Base-by-base conservation (phyloP, 2,888 invertebrate species). In the Phaonia tiefii region DNA sequence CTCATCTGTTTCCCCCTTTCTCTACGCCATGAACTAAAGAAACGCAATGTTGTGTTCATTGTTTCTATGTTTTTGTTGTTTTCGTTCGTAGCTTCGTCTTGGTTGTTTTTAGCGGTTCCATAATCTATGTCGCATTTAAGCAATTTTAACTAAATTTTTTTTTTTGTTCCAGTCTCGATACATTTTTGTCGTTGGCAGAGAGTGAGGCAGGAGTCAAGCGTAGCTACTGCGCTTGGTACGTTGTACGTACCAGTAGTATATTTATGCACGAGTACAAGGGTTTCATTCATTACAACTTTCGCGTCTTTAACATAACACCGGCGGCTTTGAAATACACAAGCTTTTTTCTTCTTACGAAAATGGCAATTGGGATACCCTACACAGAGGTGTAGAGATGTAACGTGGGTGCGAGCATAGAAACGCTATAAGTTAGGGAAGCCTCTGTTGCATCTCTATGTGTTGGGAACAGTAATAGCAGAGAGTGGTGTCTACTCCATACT, bases 201-300 rank as follows among this genome's bases (percentile, higher is more conserved):
- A 22, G 13, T 11, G 13, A 37, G 25, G 2, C 25, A 7, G 2
- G 13, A n/a, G 39, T 11, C 46, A 37, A 46, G 4, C 46, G 1
- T 8, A 49, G 54, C 13, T 26, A n/a, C 20, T 74, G 65, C n/a
- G 51, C 51, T 46, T 60, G 31, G 66, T 8, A 8, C 10, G 54
- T 72, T 72, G 17, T 75, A 39, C 1, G 22, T n/a, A n/a, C n/a
- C n/a, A 8, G 31, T 5, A 31, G 22, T 54, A 22, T 54, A 25
- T 25, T 22, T 25, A 25, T 22, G 54, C 25, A 10, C 25, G 22
- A 54, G 22, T 76, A 77, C 80, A 80, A 80, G 77, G 77, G 73
- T 80, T 80, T 80, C 44, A 76, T 77, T 80, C 77, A 80, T 80
- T 80, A 80, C 73, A 80, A 80, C 76, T 65, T 80, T 77, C 76